Evolutionary conservation across 1,140 invertebrate genomes (phyloP).

Genomic region (Drosophila pectinifera): DNA sequence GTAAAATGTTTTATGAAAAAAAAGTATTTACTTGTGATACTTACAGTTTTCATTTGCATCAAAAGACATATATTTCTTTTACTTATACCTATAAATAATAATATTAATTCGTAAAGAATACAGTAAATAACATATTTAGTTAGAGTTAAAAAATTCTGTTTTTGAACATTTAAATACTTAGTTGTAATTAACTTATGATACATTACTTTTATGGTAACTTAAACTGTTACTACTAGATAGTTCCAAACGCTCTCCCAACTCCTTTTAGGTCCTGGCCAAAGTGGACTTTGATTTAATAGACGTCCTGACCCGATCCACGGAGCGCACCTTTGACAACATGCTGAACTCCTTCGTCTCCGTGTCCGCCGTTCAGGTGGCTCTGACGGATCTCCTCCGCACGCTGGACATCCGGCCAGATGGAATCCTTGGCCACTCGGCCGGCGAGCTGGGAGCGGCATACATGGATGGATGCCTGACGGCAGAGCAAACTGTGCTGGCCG

Average conservation of each 20-base stretch:
- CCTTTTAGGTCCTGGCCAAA: conserved; percentile 39
- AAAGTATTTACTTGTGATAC: too few species aligned
- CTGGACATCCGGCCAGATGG: conserved; percentile 94
- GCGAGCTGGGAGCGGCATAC: conserved; percentile 97
- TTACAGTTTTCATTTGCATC: too few species aligned
- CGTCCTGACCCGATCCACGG: conserved; percentile 91
- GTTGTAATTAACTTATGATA: background rate
- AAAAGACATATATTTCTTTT: background rate
- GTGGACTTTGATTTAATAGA: conserved; percentile 93
- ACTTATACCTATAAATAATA: too few species aligned
- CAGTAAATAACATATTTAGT: background rate
- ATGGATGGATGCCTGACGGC: conserved; percentile 97
- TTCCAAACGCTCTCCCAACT: background rate
- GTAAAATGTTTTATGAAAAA: too few species aligned
- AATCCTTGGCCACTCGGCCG: conserved; percentile 98
- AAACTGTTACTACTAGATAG: background rate
- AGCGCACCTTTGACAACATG: conserved; percentile 92
- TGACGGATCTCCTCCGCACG: conserved; percentile 93
- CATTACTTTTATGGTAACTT: background rate
- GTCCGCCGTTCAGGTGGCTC: conserved; percentile 96
- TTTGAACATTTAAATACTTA: background rate
- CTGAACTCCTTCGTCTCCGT: conserved; percentile 96
- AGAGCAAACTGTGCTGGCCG: conserved; percentile 96
- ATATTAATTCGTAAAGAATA: background rate
- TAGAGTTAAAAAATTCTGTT: too few species aligned